These are phyloP conservation scores for Daubentonia madagascariensis DNA, from an alignment of 2,113 vertebrate genomes.

Conservation along the genomic window DNA sequence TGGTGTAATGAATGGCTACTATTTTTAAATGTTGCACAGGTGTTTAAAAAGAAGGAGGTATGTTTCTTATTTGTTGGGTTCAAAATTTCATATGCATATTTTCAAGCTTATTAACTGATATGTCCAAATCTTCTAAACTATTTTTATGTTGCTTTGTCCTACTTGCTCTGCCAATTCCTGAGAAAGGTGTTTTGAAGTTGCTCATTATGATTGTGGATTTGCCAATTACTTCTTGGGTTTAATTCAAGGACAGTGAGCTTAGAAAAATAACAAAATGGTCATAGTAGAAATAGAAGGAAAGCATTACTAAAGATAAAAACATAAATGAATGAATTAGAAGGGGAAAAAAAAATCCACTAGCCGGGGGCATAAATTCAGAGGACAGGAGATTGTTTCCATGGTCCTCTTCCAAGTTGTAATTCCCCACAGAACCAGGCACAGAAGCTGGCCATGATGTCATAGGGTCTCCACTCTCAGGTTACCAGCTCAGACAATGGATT, in stretches of 20 bases:
- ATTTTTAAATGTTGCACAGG: neutral
- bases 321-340: neutral
- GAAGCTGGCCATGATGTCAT: neutral
- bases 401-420: neutral
- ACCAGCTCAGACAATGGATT: neutral
- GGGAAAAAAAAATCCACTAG: neutral
- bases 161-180: neutral
- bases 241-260: neutral
- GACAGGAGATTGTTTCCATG: neutral
- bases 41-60: neutral
- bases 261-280: neutral
- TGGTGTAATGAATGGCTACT: neutral
- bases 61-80: neutral
- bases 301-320: neutral
- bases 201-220: neutral
- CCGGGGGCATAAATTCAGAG: neutral
- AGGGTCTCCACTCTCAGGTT: neutral
- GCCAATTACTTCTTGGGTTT: neutral
- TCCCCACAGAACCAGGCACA: neutral
- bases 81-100: neutral
- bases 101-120: neutral
- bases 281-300: neutral
- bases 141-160: neutral
- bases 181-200: neutral
- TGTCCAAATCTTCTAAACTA: neutral